Evolutionary conservation across 2,113 vertebrate species (phyloP).

Genomic region (Chelonoidis abingdonii): DNA sequence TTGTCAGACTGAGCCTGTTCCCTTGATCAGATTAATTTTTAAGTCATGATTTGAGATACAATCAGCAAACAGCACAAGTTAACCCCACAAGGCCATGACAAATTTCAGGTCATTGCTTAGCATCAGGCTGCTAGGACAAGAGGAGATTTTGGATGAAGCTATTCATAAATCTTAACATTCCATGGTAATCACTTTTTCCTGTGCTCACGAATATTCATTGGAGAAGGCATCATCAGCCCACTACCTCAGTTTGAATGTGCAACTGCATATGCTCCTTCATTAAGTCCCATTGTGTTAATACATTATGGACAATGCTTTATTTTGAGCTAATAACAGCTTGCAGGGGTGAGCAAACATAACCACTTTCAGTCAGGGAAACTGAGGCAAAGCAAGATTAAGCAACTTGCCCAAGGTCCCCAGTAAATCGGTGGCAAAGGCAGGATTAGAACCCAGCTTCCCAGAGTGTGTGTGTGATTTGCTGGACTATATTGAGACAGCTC

Average conservation of each 20-base stretch:
- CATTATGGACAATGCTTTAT: no score
- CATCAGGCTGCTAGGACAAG: not conserved
- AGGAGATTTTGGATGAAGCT: not conserved
- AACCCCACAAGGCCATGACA: not conserved
- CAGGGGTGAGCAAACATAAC: not conserved
- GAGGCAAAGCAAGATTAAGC: not conserved
- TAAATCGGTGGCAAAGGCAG: not conserved
- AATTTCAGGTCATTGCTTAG: not conserved
- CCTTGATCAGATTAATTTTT: not conserved
- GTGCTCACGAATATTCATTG: slow-evolving; percentile 55
- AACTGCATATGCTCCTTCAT: not conserved
- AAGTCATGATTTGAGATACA: slow-evolving; percentile 3
- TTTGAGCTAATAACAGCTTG: not conserved
- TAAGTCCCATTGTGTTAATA: not conserved
- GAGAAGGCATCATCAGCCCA: not conserved
- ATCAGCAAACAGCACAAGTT: slow-evolving; percentile 28
- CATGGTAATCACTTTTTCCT: slow-evolving; percentile 33
- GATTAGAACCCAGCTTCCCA: no score
- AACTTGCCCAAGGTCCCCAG: not conserved
- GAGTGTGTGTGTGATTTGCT: no score
- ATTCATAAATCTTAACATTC: slow-evolving; percentile 33
- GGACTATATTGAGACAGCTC: no score
- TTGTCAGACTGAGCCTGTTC: not conserved
- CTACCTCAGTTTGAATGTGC: not conserved
- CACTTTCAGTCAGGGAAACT: no score